Percentiles rank a stretch among this genome's conserved stretches.
Conservation (phyloP, 2,113 vertebrate species). For the Tachycineta bicolor region DNA sequence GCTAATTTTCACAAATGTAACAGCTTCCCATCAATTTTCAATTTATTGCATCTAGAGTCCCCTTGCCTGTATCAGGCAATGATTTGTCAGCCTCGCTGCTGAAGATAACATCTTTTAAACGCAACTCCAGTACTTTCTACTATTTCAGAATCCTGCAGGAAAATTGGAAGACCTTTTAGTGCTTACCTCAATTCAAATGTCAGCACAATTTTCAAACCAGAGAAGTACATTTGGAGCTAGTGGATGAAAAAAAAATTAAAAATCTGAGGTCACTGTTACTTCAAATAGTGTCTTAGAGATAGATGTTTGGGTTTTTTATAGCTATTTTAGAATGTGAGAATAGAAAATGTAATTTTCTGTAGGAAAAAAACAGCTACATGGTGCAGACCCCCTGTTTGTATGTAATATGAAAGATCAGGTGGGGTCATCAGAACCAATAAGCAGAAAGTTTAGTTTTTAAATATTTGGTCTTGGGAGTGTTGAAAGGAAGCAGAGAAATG, state of each 20-base stretch:
- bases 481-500: neutral
- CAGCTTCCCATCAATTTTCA: fast-evolving
- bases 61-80: fast-evolving
- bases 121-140: neutral
- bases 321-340: neutral
- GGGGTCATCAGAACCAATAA: neutral
- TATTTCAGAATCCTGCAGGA: neutral
- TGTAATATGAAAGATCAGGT: neutral
- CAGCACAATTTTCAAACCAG: neutral
- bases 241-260: neutral
- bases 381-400: neutral
- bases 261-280: neutral
- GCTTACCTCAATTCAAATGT: neutral
- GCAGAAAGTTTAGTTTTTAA: neutral
- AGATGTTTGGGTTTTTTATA: neutral
- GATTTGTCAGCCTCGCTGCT: neutral
- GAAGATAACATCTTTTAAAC: neutral
- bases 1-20: neutral
- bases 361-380: neutral
- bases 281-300: neutral
- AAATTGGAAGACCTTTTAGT: neutral
- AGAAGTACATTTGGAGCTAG: neutral
- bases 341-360: neutral
- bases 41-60: neutral
- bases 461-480: neutral